Evolutionary conservation across 2,888 invertebrate species (phyloP).

Genomic region (Protonemura montana): DNA sequence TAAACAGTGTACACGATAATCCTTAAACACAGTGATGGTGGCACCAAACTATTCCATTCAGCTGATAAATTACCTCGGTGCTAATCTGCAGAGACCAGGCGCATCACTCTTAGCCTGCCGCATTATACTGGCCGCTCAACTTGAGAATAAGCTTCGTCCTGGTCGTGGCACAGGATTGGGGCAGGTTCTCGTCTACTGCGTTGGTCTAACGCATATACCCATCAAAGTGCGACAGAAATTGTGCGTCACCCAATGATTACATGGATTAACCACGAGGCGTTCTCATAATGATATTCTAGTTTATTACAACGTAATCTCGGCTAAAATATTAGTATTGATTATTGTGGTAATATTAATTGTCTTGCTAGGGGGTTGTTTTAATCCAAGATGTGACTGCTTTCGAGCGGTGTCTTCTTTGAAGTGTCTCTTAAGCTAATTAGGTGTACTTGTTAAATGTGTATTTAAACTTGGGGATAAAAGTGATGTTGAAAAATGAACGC

Average conservation of each 20-base stretch:
- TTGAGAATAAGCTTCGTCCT: not conserved
- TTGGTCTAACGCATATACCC: not conserved
- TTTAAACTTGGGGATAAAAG: too few species aligned
- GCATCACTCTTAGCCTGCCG: constrained; percentile 28
- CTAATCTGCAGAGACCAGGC: constrained; percentile 31
- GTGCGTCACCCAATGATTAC: not conserved
- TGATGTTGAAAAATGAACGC: too few species aligned
- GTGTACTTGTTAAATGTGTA: too few species aligned
- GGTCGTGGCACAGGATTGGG: not conserved
- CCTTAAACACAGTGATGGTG: constrained; percentile 28
- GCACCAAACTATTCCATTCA: constrained; percentile 34
- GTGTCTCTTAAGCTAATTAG: not conserved
- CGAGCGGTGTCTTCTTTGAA: not conserved
- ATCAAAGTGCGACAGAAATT: not conserved
- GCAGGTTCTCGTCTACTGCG: too few species aligned
- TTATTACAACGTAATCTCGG: not conserved
- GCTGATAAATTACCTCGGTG: constrained; percentile 35
- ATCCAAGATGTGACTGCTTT: not conserved
- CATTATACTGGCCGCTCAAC: not conserved
- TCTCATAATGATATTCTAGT: not conserved
- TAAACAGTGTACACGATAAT: constrained; percentile 29
- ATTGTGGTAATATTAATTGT: not conserved
- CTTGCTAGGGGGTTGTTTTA: not conserved
- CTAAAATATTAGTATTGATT: not conserved
- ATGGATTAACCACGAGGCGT: not conserved